These are phyloP conservation scores for Corythoichthys intestinalis DNA, from an alignment of 2,113 vertebrate genomes.

Conservation along the genomic window DNA sequence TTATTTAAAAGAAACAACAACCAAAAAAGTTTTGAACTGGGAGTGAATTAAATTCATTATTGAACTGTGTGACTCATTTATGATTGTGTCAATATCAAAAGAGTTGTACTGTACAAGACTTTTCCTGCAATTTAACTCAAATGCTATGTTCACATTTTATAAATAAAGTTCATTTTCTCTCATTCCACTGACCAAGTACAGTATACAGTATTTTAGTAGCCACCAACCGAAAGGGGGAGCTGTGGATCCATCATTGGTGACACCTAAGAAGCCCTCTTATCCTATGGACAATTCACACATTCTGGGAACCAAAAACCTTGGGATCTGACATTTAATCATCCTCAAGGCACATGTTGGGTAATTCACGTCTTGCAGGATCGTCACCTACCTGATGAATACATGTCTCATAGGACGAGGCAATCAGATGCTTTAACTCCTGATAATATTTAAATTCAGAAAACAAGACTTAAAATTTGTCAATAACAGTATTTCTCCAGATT, in stretches of 20 bases:
- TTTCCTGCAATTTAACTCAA: too few relatives aligned
- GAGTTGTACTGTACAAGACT: too few relatives aligned
- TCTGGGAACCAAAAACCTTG: slow-evolving; percentile 36
- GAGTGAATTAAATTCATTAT: too few relatives aligned
- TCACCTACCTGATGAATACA: slow-evolving; percentile 39
- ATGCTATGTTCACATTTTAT: too few relatives aligned
- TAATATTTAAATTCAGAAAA: slow-evolving; percentile 17
- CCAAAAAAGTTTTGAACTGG: too few relatives aligned
- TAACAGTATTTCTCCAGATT: too few relatives aligned
- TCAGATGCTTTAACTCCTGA: slow-evolving; percentile 38
- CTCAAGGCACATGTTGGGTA: slow-evolving; percentile 45
- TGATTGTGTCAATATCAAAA: too few relatives aligned
- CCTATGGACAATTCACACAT: slow-evolving; percentile 31
- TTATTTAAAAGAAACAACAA: too few relatives aligned
- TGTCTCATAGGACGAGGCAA: slow-evolving; percentile 23
- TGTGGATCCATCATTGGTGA: slow-evolving; percentile 41
- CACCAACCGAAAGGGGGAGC: slow-evolving; percentile 45
- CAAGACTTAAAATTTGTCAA: too few relatives aligned
- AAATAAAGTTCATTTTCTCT: too few relatives aligned
- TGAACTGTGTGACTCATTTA: too few relatives aligned
- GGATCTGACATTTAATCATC: slow-evolving; percentile 60
- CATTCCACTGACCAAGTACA: neutral
- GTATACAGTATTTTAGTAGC: neutral
- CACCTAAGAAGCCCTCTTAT: slow-evolving; percentile 4
- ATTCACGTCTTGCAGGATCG: slow-evolving; percentile 58